Evolutionary conservation across 2,113 vertebrate genomes (phyloP), one percentile per base, ranked within the genome.

Genomic region (Microtus montanus): DNA sequence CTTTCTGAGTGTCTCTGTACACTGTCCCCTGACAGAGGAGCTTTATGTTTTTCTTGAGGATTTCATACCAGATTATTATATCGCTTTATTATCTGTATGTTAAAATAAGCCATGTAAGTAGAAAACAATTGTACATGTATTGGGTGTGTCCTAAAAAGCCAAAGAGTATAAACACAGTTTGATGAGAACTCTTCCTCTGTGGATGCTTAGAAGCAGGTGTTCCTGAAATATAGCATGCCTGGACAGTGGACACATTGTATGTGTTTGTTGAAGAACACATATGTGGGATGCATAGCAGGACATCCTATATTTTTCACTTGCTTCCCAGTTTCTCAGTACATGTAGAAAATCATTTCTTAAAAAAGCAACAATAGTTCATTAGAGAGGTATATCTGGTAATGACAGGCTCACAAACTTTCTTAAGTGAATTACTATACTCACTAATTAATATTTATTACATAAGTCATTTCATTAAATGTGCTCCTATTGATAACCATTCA

Each of bases 161-260:
- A 24, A 13, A 58, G 3, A 80, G 78, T 63, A 24, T 83, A 83
- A 84, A 41, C 24, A 44, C n/a, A 22, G 41, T 9, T 12, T 49
- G 52, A 58, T 35, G 33, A 58, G 33, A 86, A 30, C 2, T 22
- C 19, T 35, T n/a, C 11, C 38, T 47, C 17, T 63, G 63, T 5
- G 35, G 64, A 68, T 68, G 17, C 28, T 20, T 33, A 86, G 41
- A 52, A 9, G 47, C 58, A 44, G 82, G 61, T 24, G 19, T 52
- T 68, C 30, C 84, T 70, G 19, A 22, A 86, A 20, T 47, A 35
- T 9, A 33, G 1, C 38, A 28, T 20, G 14, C 33, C 17, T 66
- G 5, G 12, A 12, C 26, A 85, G 26, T 47, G 5, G 17, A 66
- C 1, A 20, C 1, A 0, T 22, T n/a, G 49, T n/a, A 38, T 38